phyloP scores from a whole-genome alignment of 2,888 invertebrate genomes.

The Drosophila aldrichi region DNA sequence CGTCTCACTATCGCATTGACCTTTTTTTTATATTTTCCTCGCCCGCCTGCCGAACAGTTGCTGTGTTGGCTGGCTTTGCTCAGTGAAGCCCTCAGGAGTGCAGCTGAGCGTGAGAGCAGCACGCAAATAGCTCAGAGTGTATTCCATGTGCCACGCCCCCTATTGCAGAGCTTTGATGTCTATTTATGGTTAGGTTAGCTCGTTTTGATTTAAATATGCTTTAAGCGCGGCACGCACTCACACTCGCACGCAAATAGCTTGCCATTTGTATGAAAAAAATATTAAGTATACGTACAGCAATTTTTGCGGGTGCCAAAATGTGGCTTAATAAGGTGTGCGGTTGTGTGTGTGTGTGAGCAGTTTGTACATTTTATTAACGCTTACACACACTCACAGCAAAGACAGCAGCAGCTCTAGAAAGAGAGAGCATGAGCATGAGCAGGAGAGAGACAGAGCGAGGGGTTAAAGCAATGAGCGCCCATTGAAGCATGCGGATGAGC shows the following conservation, averaged over 20 bases:
- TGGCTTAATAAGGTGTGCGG: constrained; percentile 49
- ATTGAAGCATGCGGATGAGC: constrained; percentile 73
- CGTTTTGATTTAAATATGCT: constrained; percentile 60
- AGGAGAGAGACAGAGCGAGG: neutral
- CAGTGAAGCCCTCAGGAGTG: constrained; percentile 60
- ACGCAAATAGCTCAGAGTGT: constrained; percentile 70
- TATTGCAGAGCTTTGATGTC: constrained; percentile 64
- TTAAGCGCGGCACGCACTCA: constrained; percentile 34
- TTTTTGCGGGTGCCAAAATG: constrained; percentile 63
- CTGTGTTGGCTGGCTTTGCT: constrained; percentile 51
- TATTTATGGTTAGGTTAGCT: constrained; percentile 59
- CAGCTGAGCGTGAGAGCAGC: constrained; percentile 64
- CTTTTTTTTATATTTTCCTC: constrained; percentile 26
- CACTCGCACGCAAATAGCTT: constrained; percentile 13
- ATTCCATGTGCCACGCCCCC: constrained; percentile 32
- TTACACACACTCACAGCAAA: constrained; percentile 13
- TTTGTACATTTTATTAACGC: constrained; percentile 65
- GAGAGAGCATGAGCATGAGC: neutral
- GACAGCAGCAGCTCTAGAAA: constrained; percentile 8
- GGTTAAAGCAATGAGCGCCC: constrained; percentile 46
- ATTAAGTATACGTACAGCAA: constrained; percentile 62
- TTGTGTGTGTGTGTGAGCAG: constrained; percentile 29
- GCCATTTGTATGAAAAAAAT: constrained; percentile 30
- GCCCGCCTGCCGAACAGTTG: constrained; percentile 6
- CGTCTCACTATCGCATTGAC: constrained; percentile 62